Evolutionary conservation across 2,797 vertebrate species (phyloP), one percentile per base, ranked within the genome.

Genomic region (Harpagifer antarcticus): DNA sequence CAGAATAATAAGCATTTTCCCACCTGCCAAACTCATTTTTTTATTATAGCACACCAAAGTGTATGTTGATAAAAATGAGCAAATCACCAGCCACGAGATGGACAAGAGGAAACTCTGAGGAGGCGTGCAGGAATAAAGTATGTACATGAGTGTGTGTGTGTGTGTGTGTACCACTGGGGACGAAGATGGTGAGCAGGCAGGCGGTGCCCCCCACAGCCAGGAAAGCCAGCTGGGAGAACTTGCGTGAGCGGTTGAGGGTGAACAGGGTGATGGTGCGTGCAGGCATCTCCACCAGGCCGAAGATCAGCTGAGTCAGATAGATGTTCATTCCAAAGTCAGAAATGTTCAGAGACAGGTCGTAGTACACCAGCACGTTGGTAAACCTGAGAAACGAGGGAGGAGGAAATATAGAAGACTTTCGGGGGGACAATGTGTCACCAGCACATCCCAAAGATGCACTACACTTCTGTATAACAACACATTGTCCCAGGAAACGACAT

Each of bases 261-360:
- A 95, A 95, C 73, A 96, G 90, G 68, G 93, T 95, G 60, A 86
- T 87, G 64, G 89, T 58, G 9, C 95, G 95, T 0, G 94, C 94
- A 0, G 95, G 95, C 68, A 97, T 93, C 88, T 97, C 96, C 2
- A 96, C 94, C 10, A 93, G 86, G 42, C 96, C 96, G 0, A 98
- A 98, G 2, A 97, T 91, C n/a, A 97, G 74, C 86, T 98, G 96
- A 0, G 96, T 97, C 89, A 97, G 87, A 86, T 97, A 97, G 93
- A 97, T 95, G 90, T 97, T 92, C 89, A 96, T 89, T 9, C 96
- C 96, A 50, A 97, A 96, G 88, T 91, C 92, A 0, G 95, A 95
- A 27, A 97, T 94, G 0, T 96, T 96, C 66, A 98, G 86, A n/a
- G 96, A 92, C 67, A 98, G 74, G 8, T 96, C 96, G 0, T 95